These are phyloP conservation scores for Brachyptera putata DNA, from an alignment of 2,888 invertebrate species.

Conservation along the genomic window DNA sequence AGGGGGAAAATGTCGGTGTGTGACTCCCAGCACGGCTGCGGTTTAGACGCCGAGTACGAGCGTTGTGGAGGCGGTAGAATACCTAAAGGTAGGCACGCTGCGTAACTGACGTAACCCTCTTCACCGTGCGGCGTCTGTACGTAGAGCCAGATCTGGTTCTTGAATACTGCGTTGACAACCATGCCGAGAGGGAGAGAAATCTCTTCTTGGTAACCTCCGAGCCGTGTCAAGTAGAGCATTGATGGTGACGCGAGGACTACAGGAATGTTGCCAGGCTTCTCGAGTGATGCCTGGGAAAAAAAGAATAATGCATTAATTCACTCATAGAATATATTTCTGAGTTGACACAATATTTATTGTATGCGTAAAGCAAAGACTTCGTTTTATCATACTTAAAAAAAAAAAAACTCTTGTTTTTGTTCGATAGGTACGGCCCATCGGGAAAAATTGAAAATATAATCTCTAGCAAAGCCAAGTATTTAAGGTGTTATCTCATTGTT, in stretches of 20 bases:
- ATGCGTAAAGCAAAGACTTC: too few relatives aligned
- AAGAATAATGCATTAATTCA: background rate
- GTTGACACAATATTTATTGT: too few relatives aligned
- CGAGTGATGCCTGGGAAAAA: conserved; percentile 63
- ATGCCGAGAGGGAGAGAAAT: conserved; percentile 63
- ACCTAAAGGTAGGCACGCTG: conserved; percentile 72
- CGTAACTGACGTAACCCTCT: conserved; percentile 76
- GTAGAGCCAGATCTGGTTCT: conserved; percentile 79
- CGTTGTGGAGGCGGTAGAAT: conserved; percentile 54
- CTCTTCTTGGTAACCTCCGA: conserved; percentile 38
- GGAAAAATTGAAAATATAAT: too few relatives aligned
- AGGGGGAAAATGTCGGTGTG: conserved; percentile 76
- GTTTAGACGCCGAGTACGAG: conserved; percentile 49
- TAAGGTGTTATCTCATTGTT: too few relatives aligned
- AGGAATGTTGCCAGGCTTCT: conserved; percentile 79
- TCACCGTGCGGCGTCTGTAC: conserved; percentile 81
- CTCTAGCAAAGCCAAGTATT: too few relatives aligned
- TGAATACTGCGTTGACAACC: conserved; percentile 82
- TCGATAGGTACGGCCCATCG: too few relatives aligned
- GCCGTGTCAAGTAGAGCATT: conserved; percentile 39
- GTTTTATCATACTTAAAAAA: too few relatives aligned
- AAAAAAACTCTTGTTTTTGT: too few relatives aligned
- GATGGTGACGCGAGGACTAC: conserved; percentile 54
- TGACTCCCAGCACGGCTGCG: conserved; percentile 75
- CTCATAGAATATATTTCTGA: too few relatives aligned